These are phyloP conservation scores for Gymnothorax reevesii DNA, from an alignment of 2,797 vertebrate genomes.

Conservation along the genomic window DNA sequence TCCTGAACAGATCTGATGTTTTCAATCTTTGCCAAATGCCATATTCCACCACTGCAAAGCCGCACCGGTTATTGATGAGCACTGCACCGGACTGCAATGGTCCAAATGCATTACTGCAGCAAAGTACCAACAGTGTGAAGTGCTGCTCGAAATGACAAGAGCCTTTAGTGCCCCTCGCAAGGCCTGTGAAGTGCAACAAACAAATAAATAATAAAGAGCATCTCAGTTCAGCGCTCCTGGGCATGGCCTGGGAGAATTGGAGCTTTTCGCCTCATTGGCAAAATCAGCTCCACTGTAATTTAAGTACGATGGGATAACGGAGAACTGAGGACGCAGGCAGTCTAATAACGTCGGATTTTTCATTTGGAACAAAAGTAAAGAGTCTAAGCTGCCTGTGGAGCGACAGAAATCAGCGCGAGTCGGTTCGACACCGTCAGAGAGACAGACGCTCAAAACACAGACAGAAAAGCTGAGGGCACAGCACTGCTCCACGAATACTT, in stretches of 20 bases:
- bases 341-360: slow-evolving; percentile 44
- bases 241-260: not conserved
- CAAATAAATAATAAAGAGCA: not conserved
- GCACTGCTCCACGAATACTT: not conserved
- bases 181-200: not conserved
- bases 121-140: not conserved
- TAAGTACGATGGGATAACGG: slow-evolving; percentile 37
- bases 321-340: slow-evolving; percentile 34
- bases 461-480: not conserved
- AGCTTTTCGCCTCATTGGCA: slow-evolving; percentile 34
- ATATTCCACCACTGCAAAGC: slow-evolving; percentile 33
- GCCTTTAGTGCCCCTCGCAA: not conserved
- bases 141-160: not conserved
- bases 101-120: not conserved
- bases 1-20: slow-evolving; percentile 51
- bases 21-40: slow-evolving; percentile 35
- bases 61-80: slow-evolving; percentile 20
- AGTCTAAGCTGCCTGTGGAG: not conserved
- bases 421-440: not conserved
- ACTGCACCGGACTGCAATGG: not conserved
- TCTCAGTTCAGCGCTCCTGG: not conserved
- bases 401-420: not conserved
- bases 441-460: not conserved
- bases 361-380: slow-evolving; percentile 24
- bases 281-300: slow-evolving; percentile 38